A percentile compares a stretch with the other conserved stretches of the same genome.
Evolutionary conservation across 2,888 invertebrate species (phyloP).

Genomic region (Phalera bucephala): DNA sequence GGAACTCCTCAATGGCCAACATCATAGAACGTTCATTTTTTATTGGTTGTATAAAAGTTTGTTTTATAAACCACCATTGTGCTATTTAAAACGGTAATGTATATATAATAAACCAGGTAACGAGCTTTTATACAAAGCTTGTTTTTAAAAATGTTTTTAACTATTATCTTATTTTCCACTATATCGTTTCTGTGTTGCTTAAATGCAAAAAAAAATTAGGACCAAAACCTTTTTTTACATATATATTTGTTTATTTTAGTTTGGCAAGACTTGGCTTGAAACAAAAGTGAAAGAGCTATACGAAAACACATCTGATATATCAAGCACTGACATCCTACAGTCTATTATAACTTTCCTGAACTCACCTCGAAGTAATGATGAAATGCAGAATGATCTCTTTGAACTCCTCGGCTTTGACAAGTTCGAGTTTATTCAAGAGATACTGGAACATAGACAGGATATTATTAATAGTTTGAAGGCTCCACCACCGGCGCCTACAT

Average conservation of each 20-base stretch:
- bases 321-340: constrained; percentile 83
- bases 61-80: too few relatives aligned
- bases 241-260: constrained; percentile 69
- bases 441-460: constrained; percentile 85
- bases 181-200: too few relatives aligned
- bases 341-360: constrained; percentile 84
- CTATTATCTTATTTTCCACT: too few relatives aligned
- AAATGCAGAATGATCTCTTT: constrained; percentile 92
- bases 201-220: too few relatives aligned
- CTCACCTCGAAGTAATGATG: constrained; percentile 84
- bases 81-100: too few relatives aligned
- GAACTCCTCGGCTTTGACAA: constrained; percentile 95
- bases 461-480: constrained; percentile 69
- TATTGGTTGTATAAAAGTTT: too few relatives aligned
- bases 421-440: constrained; percentile 87
- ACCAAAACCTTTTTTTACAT: too few relatives aligned
- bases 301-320: constrained; percentile 67
- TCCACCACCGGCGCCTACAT: constrained; percentile 49
- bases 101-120: too few relatives aligned
- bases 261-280: constrained; percentile 81
- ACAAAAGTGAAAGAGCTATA: constrained; percentile 78
- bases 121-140: too few relatives aligned
- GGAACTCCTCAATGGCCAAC: too few relatives aligned
- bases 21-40: too few relatives aligned
- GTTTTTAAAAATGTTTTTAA: too few relatives aligned